Evolutionary conservation across 1,140 invertebrate genomes (phyloP), one percentile per base, ranked within the genome.

Genomic region (Plutomurus gul): DNA sequence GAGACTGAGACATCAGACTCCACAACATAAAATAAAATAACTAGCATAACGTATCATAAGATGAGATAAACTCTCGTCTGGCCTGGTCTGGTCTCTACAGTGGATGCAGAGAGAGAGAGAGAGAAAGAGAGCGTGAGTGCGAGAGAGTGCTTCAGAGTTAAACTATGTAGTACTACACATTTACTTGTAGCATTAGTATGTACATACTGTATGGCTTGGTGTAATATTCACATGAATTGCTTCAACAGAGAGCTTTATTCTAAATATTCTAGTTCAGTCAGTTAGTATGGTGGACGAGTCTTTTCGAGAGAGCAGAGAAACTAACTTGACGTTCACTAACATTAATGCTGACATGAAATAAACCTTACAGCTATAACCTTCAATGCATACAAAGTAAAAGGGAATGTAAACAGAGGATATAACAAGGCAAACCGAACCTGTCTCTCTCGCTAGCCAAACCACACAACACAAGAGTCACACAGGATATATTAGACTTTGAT

Each of bases 401-500:
- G 13, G 36, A 65, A 65, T 65, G 56, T 65, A 65, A 65, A 65
- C 56, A 65, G 13, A n/a, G 56, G 56, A 33, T 65, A 65, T 65
- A 65, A 33, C 3, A 33, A 65, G 30, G 25, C 16, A 65, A 65
- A 65, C 56, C 56, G 27, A 65, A 51, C 47, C 18, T n/a, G 16
- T 5, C 47, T 25, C 20, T 22, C 47, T 22, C n/a, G 18, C 47
- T 51, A 51, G 36, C 22, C 27, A 6, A 30, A 65, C 56, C 56
- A 65, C 27, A 65, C 16, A 36, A 36, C 30, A 65, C 30, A 65
- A 36, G 56, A 33, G 56, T 65, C 56, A 65, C 56, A 65, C 22
- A 65, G 56, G 56, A 65, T 65, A 65, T 65, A 65, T 65, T 65
- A 65, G 56, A 65, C 56, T 65, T 65, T 65, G 56, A 65, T 65